A percentile compares a stretch with the other conserved stretches of the same genome.
These are phyloP conservation scores for Fregetta grallaria DNA, from an alignment of 2,113 vertebrate genomes.

Conservation along the genomic window DNA sequence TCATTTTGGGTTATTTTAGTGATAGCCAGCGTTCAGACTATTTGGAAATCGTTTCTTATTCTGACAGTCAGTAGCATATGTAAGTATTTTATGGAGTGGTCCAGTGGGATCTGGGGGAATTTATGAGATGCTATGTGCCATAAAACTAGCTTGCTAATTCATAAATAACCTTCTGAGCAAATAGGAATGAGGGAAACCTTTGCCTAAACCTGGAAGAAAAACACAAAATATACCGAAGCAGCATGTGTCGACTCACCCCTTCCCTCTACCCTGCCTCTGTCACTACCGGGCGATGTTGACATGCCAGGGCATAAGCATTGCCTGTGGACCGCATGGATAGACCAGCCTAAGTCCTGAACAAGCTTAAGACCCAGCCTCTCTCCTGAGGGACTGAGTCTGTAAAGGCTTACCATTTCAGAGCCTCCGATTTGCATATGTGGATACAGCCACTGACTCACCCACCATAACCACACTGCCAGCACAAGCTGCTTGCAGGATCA, in stretches of 20 bases:
- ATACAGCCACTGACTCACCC: not conserved
- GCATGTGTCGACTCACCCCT: fast-evolving
- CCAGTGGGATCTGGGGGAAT: not conserved
- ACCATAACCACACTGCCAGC: fast-evolving
- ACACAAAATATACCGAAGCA: not conserved
- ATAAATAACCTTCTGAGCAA: not conserved
- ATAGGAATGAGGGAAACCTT: not conserved
- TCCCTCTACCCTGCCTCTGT: not conserved
- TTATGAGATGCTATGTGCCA: not conserved
- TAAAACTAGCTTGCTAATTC: not conserved
- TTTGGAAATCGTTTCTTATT: not conserved
- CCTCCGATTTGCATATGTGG: not conserved
- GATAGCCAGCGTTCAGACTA: not conserved
- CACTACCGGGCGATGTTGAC: fast-evolving
- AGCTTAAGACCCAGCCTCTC: not conserved
- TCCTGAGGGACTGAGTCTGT: not conserved
- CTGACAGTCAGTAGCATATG: not conserved
- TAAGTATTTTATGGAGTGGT: not conserved
- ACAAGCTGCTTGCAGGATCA: not conserved
- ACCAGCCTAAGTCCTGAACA: too few species aligned
- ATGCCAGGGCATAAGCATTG: fast-evolving
- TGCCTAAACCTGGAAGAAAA: not conserved
- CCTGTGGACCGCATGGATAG: not conserved
- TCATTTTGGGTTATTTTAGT: not conserved
- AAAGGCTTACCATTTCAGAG: not conserved